phyloP scores from a whole-genome alignment of 2,113 vertebrate genomes.

The Petromus typicus region DNA sequence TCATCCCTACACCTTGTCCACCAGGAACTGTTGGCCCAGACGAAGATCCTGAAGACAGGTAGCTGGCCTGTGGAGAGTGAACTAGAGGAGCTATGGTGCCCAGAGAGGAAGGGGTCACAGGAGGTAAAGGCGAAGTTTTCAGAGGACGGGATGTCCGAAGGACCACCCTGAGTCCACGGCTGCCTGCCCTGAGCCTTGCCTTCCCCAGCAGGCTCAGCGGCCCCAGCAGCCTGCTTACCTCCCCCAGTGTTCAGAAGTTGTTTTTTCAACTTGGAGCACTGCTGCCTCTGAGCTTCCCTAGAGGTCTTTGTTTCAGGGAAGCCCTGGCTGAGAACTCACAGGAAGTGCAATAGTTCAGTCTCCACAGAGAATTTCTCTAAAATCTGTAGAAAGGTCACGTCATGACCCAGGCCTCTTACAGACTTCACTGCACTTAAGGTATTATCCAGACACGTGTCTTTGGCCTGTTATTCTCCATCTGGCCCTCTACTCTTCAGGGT shows the following conservation, averaged over 20 bases:
- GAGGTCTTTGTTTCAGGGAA: neutral
- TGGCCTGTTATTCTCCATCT: neutral
- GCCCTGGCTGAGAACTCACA: neutral
- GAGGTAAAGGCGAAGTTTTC: neutral
- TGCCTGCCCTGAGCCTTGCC: neutral
- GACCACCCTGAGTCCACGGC: rapidly evolving
- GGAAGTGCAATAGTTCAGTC: neutral
- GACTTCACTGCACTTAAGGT: neutral
- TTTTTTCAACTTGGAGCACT: neutral
- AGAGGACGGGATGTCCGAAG: neutral
- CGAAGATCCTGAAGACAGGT: neutral
- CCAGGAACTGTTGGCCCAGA: neutral
- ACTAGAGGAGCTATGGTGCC: neutral
- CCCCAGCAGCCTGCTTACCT: neutral
- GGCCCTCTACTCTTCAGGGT: neutral
- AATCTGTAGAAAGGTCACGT: neutral
- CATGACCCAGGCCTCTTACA: too few relatives aligned
- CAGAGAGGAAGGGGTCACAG: neutral
- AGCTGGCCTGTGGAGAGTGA: neutral
- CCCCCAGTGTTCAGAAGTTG: neutral
- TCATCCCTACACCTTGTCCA: neutral
- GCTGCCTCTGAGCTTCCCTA: neutral
- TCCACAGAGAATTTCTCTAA: neutral
- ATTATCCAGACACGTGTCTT: neutral
- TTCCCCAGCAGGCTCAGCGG: neutral